phyloP scores from a whole-genome alignment of 2,888 invertebrate species.

The Dendrolimus pini region DNA sequence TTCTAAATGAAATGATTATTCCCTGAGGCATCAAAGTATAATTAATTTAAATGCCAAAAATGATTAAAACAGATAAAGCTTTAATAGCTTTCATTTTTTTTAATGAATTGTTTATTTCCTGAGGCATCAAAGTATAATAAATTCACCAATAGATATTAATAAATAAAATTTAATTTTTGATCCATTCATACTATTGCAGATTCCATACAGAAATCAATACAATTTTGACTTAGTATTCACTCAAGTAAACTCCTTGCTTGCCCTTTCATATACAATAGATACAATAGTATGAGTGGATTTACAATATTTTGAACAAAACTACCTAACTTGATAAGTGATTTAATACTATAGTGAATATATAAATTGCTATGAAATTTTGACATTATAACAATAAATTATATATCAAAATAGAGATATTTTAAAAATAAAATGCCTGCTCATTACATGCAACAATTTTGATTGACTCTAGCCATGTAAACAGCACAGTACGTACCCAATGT shows the following conservation, averaged over 20 bases:
- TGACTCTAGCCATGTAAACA: slow-evolving; percentile 59
- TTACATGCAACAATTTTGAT: slow-evolving; percentile 51
- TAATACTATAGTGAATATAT: not conserved
- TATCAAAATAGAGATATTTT: slow-evolving; percentile 8
- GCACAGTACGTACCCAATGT: slow-evolving; percentile 73
- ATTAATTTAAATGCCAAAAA: not conserved
- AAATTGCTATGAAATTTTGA: not conserved
- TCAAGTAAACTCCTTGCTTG: not conserved
- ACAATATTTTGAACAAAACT: not conserved
- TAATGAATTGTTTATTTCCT: too few relatives aligned
- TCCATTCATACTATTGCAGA: not conserved
- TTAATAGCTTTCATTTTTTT: too few relatives aligned
- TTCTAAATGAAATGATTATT: too few relatives aligned
- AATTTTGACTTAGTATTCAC: too few relatives aligned
- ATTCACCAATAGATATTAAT: not conserved
- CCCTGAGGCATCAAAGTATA: not conserved
- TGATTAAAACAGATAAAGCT: too few relatives aligned
- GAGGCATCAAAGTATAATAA: not conserved
- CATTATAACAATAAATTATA: slow-evolving; percentile 1
- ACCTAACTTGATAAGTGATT: not conserved
- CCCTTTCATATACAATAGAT: not conserved
- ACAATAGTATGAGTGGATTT: not conserved
- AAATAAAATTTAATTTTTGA: not conserved
- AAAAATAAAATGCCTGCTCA: slow-evolving; percentile 14
- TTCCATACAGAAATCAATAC: not conserved